phyloP scores from a whole-genome alignment of 2,797 vertebrate species.

The Sebastolobus altivelis region DNA sequence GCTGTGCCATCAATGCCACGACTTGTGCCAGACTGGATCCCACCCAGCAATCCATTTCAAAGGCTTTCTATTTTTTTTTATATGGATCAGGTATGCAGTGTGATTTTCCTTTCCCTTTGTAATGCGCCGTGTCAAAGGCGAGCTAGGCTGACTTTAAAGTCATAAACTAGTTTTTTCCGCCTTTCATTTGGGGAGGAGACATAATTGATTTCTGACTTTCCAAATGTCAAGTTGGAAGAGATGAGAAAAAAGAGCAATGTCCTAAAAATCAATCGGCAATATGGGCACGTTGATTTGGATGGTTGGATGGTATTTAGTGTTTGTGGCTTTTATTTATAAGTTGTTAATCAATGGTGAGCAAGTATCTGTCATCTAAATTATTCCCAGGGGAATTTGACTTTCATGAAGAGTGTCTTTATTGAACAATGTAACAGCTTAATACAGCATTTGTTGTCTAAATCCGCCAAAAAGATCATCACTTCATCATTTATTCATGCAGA shows the following conservation, averaged over 20 bases:
- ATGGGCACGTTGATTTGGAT: constrained; percentile 58
- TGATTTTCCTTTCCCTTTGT: constrained; percentile 89
- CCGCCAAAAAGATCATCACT: constrained; percentile 20
- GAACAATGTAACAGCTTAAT: neutral
- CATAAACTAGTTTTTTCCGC: constrained; percentile 81
- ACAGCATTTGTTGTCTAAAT: constrained; percentile 16
- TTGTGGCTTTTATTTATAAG: constrained; percentile 50
- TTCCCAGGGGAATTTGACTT: constrained; percentile 60
- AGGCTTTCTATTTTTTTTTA: constrained; percentile 77
- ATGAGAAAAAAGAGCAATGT: constrained; percentile 71
- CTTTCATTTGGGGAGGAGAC: constrained; percentile 83
- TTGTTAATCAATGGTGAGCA: constrained; percentile 39
- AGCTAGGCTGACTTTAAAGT: constrained; percentile 82
- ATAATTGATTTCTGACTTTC: constrained; percentile 85
- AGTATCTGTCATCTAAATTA: constrained; percentile 38
- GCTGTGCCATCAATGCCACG: constrained; percentile 86
- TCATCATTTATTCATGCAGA: constrained; percentile 24
- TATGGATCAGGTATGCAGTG: constrained; percentile 88
- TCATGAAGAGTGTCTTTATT: neutral
- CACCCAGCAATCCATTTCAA: constrained; percentile 88
- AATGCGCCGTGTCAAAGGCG: constrained; percentile 86
- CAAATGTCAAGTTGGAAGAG: constrained; percentile 82
- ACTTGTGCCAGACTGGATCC: constrained; percentile 86
- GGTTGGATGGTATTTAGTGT: constrained; percentile 36
- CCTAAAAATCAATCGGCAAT: constrained; percentile 72